Conservation (phyloP, 1,140 invertebrate genomes). For the Drosophila mojavensis region DNA sequence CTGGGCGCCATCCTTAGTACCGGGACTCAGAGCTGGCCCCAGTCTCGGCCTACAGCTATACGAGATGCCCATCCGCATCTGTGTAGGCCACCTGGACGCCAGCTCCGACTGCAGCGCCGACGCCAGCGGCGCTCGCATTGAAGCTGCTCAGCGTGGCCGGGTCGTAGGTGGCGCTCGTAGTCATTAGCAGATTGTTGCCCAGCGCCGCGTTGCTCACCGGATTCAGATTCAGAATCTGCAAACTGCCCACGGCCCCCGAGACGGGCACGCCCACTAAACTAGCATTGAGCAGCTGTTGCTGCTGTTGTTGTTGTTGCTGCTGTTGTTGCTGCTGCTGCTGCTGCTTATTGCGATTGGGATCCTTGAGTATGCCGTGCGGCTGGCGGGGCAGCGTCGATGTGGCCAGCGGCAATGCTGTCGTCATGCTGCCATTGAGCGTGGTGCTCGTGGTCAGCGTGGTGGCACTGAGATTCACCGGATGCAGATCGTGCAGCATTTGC, state of each 20-base stretch:
- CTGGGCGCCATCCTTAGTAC: slow-evolving; percentile 38
- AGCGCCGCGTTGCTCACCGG: slow-evolving; percentile 58
- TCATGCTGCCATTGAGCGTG: slow-evolving; percentile 79
- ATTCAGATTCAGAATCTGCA: slow-evolving; percentile 80
- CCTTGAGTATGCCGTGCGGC: slow-evolving; percentile 87
- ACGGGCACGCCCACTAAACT: slow-evolving; percentile 71
- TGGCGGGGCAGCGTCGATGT: slow-evolving; percentile 84
- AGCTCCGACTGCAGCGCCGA: neutral
- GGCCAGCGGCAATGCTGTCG: slow-evolving; percentile 59
- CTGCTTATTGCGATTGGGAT: slow-evolving; percentile 86
- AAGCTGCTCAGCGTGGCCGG: slow-evolving; percentile 79
- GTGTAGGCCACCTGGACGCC: slow-evolving; percentile 74
- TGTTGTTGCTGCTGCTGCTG: slow-evolving; percentile 73
- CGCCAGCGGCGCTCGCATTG: slow-evolving; percentile 50
- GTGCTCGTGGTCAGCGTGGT: slow-evolving; percentile 76
- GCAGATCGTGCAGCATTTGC: slow-evolving; percentile 77
- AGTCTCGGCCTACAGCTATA: slow-evolving; percentile 82
- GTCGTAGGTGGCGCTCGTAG: slow-evolving; percentile 75
- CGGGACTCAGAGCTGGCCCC: slow-evolving; percentile 61
- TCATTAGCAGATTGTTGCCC: slow-evolving; percentile 81
- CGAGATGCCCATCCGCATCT: slow-evolving; percentile 82
- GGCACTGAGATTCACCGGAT: slow-evolving; percentile 77
- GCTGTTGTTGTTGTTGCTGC: slow-evolving; percentile 51
- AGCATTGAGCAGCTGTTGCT: slow-evolving; percentile 54
- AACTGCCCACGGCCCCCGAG: slow-evolving; percentile 64